Conservation (phyloP, 2,113 vertebrate genomes). For the Pseudopodoces humilis region DNA sequence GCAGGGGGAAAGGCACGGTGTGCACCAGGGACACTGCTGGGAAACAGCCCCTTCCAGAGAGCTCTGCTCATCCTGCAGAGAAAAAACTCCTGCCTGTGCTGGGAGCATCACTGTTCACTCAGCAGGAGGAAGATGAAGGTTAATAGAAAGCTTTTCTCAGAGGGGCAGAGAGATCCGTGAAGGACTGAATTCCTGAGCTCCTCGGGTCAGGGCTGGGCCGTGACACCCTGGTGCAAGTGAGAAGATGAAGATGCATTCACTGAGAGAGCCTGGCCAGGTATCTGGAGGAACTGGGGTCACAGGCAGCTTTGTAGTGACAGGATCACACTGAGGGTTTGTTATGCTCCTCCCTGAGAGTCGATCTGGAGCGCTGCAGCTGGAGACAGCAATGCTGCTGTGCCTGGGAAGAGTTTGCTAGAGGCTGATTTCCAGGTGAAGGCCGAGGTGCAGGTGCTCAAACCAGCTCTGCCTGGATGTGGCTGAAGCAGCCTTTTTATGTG, state of each 20-base stretch:
- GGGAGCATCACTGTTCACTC: neutral
- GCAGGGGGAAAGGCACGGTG: rapidly evolving
- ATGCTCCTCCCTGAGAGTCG: neutral
- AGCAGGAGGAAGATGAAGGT: neutral
- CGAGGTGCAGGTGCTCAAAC: neutral
- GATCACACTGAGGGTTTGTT: neutral
- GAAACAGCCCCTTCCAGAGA: neutral
- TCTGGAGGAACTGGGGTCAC: neutral
- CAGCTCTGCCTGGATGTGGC: neutral
- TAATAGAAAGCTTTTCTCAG: neutral
- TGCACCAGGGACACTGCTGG: neutral
- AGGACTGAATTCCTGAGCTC: neutral
- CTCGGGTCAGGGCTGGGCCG: neutral
- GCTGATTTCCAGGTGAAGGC: neutral
- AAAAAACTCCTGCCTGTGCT: neutral
- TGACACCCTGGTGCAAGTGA: neutral
- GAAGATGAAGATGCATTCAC: neutral
- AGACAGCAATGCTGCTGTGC: neutral
- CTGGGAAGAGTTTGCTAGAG: rapidly evolving
- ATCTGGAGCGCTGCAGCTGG: neutral
- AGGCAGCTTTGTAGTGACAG: neutral
- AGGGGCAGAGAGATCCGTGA: neutral
- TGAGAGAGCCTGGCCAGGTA: neutral
- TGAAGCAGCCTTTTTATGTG: neutral
- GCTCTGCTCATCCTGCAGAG: neutral